Evolutionary conservation across 1,140 invertebrate species (phyloP), one percentile per base, ranked within the genome.

Genomic region (Drosophila punjabiensis): DNA sequence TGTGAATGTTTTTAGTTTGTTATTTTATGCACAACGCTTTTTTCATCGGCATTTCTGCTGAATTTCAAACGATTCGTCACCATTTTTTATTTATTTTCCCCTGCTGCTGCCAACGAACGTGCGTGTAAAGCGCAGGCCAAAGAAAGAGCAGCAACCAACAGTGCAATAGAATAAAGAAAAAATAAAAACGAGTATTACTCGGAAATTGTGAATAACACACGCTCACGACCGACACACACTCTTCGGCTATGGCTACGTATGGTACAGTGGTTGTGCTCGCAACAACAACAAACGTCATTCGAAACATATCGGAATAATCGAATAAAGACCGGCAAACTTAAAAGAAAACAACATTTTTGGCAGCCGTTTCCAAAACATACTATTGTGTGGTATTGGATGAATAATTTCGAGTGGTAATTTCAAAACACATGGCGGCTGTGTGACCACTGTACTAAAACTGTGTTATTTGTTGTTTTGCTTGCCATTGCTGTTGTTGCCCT

Each of bases 161-260:
- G 45, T 65, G 68, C 67, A 78, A 53, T 62, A 65, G 39, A 78
- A 79, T 62, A 59, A 79, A 58, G 43, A 64, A 73, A 76, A 81
- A 48, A 79, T 62, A 85, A 88, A 84, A 85, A 85, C 85, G 86
- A 85, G 85, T 85, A 88, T 88, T 88, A 89, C 84, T 89, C 81
- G 85, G 79, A 85, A 89, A 71, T 79, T 88, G 81, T 88, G 87
- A 88, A 88, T 81, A 88, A 85, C 77, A 80, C 81, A 83, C 62
- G 32, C 53, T 35, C 62, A 77, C 35, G 48, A 58, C 45, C 59
- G 28, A 71, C 32, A 68, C 52, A 59, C 68, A 81, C 60, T 37
- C 65, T 63, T 63, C 65, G 43, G 58, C 50, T 58, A 56, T 43
- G 43, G 56, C 48, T 56, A 64, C 33, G 53, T 64, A 61, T 33